phyloP scores from a whole-genome alignment of 2,113 vertebrate species.

The Hassar affinis region DNA sequence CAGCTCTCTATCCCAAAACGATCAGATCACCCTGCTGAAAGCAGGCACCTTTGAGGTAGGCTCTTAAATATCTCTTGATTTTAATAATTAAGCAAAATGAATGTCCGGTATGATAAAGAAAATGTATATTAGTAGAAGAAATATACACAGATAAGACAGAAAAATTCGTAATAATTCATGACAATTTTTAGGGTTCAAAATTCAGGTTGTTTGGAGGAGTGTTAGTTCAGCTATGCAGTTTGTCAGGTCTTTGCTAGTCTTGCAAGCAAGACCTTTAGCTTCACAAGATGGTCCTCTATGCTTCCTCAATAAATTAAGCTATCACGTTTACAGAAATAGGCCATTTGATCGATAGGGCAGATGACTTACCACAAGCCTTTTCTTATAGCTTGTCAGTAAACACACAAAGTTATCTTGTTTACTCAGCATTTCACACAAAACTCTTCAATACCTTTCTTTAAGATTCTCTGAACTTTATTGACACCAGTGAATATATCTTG shows the following conservation, averaged over 20 bases:
- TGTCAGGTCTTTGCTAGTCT: neutral
- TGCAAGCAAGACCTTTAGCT: neutral
- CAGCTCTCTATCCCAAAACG: conserved; percentile 82
- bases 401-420: neutral
- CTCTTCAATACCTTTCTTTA: neutral
- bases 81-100: neutral
- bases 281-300: neutral
- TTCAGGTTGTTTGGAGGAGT: neutral
- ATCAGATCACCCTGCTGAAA: conserved; percentile 91
- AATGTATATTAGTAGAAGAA: neutral
- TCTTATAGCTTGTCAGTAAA: neutral
- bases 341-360: neutral
- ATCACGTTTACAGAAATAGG: neutral
- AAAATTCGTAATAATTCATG: neutral
- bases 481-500: neutral
- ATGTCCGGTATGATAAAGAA: neutral
- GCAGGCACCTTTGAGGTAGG: conserved; percentile 93
- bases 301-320: neutral
- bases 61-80: neutral
- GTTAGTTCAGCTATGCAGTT: neutral
- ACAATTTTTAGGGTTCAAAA: neutral
- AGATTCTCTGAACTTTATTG: neutral
- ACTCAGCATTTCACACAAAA: neutral
- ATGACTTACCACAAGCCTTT: neutral
- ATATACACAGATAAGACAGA: neutral